Evolutionary conservation across 2,113 vertebrate genomes (phyloP), one percentile per base, ranked within the genome.

Genomic region (Tetrao urogallus): DNA sequence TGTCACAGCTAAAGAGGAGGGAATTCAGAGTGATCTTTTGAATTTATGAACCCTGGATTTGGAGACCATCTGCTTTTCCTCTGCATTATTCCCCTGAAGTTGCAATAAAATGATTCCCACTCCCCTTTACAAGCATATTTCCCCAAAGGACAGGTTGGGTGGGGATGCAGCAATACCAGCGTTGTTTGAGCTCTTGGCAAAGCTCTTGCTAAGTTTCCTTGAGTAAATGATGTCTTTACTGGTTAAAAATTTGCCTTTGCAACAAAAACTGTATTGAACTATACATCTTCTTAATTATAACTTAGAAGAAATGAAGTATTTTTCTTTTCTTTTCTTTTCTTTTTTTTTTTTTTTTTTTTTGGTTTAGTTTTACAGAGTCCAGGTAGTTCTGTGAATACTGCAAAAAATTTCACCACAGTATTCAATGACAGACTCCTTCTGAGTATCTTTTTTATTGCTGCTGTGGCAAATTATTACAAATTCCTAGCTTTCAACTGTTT

Each of bases 151-250:
- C 18, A 34, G 63, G 38, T 48, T 89, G 75, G 24, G n/a, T 76
- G 60, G 40, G 25, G 75, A 30, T n/a, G 47, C 64, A 69, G 48
- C 63, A 58, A 58, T 21, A 7, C 10, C 66, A 92, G 74, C 74
- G 87, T 45, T 58, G 43, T 86, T 82, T 81, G 36, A 88, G 73
- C 75, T 90, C 63, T 65, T 19, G 48, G 24, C 14, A 14, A 86
- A 91, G 32, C 91, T 89, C 54, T 54, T 82, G 48, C 61, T 82
- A 10, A 30, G 89, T 95, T 92, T 81, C 65, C 72, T 73, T 65
- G 25, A 85, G 36, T 84, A 76, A 72, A 94, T 70, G 13, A 36
- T 79, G 20, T 57, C 61, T 61, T 86, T 81, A 42, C 48, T 40
- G 82, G n/a, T 72, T 85, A 76, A 90, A 87, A 83, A 70, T 47